These are phyloP conservation scores for Drosophila arawakana DNA, from an alignment of 1,140 invertebrate species.

Conservation along the genomic window DNA sequence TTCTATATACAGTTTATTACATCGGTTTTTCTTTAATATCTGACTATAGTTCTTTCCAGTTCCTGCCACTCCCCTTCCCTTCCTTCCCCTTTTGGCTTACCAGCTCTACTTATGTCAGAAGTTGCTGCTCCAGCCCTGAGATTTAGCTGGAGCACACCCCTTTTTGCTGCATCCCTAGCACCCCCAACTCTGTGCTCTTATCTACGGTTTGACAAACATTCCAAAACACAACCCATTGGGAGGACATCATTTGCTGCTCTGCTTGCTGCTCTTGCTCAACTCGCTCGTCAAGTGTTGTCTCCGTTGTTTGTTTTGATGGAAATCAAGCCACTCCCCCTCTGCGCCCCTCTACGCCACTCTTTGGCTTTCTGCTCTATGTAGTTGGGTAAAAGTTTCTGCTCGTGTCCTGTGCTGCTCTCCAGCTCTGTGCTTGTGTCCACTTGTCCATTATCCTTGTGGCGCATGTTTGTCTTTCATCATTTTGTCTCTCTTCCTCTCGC, in stretches of 20 bases:
- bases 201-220: conserved; percentile 21
- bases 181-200: neutral
- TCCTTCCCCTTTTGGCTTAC: neutral
- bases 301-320: conserved; percentile 70
- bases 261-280: neutral
- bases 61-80: neutral
- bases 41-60: neutral
- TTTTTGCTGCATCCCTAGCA: neutral
- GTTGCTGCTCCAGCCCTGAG: conserved; percentile 4
- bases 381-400: conserved; percentile 35
- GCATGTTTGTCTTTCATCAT: conserved; percentile 84
- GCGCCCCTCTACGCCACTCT: neutral
- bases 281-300: conserved; percentile 59
- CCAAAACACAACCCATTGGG: conserved; percentile 19
- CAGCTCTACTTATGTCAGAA: conserved; percentile 3
- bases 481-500: conserved; percentile 9
- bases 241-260: conserved; percentile 33
- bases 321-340: conserved; percentile 31
- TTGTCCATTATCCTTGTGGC: conserved; percentile 75
- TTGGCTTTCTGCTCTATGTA: neutral
- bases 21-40: neutral
- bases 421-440: conserved; percentile 5
- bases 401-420: conserved; percentile 11
- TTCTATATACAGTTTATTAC: no score
- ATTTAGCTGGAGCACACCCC: conserved; percentile 31